These are phyloP conservation scores for Hydriomena furcata DNA, from an alignment of 2,888 invertebrate genomes.

Conservation along the genomic window DNA sequence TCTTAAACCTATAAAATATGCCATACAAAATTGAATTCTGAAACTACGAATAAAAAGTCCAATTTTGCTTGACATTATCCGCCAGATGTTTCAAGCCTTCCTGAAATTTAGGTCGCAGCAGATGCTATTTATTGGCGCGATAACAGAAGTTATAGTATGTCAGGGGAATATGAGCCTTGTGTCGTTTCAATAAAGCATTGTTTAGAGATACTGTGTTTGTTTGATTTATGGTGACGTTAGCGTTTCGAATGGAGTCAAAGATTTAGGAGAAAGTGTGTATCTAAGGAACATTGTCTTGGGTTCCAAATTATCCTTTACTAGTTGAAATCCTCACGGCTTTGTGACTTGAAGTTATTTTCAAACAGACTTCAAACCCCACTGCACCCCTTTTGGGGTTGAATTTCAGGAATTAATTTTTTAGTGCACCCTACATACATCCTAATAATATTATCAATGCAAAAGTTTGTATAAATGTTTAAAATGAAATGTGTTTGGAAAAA, in stretches of 20 bases:
- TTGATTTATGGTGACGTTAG: constrained; percentile 31
- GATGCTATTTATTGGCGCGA: constrained; percentile 41
- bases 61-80: constrained; percentile 24
- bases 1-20: constrained; percentile 22
- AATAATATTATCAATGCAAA: too few species aligned
- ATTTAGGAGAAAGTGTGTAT: too few species aligned
- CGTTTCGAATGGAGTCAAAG: too few species aligned
- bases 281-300: too few species aligned
- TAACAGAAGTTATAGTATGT: constrained; percentile 26
- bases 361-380: too few species aligned
- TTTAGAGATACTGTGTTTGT: constrained; percentile 16
- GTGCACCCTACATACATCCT: too few species aligned
- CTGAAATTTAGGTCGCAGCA: constrained; percentile 47
- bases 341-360: too few species aligned
- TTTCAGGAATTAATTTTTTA: too few species aligned
- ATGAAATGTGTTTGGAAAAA: background rate
- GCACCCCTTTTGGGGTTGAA: too few species aligned
- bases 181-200: constrained; percentile 14
- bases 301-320: too few species aligned
- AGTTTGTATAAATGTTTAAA: too few species aligned
- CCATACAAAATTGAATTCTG: constrained; percentile 31
- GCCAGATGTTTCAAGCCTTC: constrained; percentile 41
- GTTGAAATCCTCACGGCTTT: too few species aligned
- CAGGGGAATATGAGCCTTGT: constrained; percentile 27
- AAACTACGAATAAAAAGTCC: constrained; percentile 21